Evolutionary conservation across 2,888 invertebrate genomes (phyloP).

Genomic region (Melolontha melolontha): DNA sequence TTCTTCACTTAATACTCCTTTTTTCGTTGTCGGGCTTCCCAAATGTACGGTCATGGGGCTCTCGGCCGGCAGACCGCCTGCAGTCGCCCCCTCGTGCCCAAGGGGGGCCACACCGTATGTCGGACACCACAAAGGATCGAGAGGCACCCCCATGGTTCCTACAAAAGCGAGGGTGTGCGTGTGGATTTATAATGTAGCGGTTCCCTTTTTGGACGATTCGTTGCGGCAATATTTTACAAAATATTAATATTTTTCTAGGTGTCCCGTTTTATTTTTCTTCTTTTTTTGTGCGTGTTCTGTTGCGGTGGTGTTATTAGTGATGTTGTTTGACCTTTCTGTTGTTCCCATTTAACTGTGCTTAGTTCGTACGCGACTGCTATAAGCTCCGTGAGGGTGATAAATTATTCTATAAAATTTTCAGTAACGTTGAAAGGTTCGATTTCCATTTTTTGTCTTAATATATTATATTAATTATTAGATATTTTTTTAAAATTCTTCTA

Average conservation of each 20-base stretch:
- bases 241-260: slow-evolving; percentile 49
- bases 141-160: slow-evolving; percentile 47
- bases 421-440: too few relatives aligned
- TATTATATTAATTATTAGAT: too few relatives aligned
- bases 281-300: slow-evolving; percentile 2
- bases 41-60: background rate
- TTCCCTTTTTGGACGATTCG: slow-evolving; percentile 50
- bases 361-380: too few relatives aligned
- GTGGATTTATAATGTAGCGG: slow-evolving; percentile 51
- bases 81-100: slow-evolving; percentile 40
- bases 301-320: too few relatives aligned
- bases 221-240: slow-evolving; percentile 49
- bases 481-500: too few relatives aligned
- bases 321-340: too few relatives aligned
- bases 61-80: slow-evolving; percentile 15
- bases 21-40: slow-evolving; percentile 10
- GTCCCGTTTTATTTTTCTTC: slow-evolving; percentile 37
- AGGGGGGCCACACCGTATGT: slow-evolving; percentile 50
- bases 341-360: too few relatives aligned
- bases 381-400: too few relatives aligned
- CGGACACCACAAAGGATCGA: slow-evolving; percentile 50
- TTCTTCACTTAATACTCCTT: background rate
- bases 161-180: slow-evolving; percentile 52
- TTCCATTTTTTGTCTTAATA: too few relatives aligned
- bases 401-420: too few relatives aligned